These are phyloP conservation scores for Himalopsyche kuldschensis DNA, from an alignment of 2,888 invertebrate species.

Conservation along the genomic window DNA sequence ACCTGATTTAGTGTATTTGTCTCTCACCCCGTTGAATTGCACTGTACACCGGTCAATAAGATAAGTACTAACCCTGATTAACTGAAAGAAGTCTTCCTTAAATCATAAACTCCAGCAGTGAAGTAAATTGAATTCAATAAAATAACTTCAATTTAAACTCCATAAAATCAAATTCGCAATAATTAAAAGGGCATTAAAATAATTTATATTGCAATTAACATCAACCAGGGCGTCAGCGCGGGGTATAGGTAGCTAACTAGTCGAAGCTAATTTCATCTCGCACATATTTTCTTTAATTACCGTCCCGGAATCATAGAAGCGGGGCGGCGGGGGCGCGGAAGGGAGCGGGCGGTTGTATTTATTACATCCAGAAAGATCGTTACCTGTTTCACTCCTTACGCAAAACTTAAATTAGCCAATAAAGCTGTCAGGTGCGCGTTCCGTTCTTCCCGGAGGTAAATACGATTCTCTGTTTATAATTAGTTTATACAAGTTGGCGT, in stretches of 20 bases:
- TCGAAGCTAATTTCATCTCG: conserved; percentile 23
- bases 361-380: conserved; percentile 43
- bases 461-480: conserved; percentile 53
- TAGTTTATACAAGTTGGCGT: conserved; percentile 43
- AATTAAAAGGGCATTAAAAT: background rate
- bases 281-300: conserved; percentile 40
- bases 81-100: background rate
- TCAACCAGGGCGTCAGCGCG: background rate
- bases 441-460: conserved; percentile 36
- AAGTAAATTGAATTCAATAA: background rate
- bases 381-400: conserved; percentile 54
- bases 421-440: conserved; percentile 52
- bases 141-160: background rate
- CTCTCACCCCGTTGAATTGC: too few species aligned
- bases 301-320: conserved; percentile 27
- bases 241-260: background rate
- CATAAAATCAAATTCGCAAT: background rate
- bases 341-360: conserved; percentile 29
- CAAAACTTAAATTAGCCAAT: conserved; percentile 63
- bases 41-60: too few species aligned
- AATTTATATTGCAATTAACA: background rate
- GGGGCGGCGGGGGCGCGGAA: background rate
- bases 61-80: too few species aligned
- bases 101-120: background rate
- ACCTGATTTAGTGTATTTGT: too few species aligned